Evolutionary conservation across 1,140 invertebrate genomes (phyloP).

Genomic region (Zaprionus inermis): DNA sequence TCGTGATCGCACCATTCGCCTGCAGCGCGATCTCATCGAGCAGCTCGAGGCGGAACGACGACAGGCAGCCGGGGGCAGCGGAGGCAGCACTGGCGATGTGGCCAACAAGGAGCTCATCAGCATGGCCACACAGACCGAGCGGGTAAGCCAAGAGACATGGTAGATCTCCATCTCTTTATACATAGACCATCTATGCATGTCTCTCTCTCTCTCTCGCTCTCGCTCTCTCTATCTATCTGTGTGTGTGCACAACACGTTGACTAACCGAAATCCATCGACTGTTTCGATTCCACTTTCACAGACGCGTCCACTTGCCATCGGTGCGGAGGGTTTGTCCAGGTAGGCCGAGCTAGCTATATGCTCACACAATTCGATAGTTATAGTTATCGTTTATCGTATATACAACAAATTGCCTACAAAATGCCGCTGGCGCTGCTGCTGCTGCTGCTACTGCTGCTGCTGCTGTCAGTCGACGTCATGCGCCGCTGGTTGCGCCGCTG

Average conservation of each 20-base stretch:
- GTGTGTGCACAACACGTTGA: slow-evolving; percentile 67
- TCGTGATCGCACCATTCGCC: slow-evolving; percentile 88
- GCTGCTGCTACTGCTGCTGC: slow-evolving; percentile 37
- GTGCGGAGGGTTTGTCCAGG: slow-evolving; percentile 82
- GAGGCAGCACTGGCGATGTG: background rate
- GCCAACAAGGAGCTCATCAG: slow-evolving; percentile 85
- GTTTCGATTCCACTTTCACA: slow-evolving; percentile 83
- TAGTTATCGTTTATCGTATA: slow-evolving; percentile 33
- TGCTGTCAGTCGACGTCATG: slow-evolving; percentile 62
- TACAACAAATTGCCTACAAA: slow-evolving; percentile 74
- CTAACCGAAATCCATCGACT: slow-evolving; percentile 85
- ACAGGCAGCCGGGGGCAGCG: slow-evolving; percentile 38
- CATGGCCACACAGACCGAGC: slow-evolving; percentile 90
- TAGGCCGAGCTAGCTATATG: slow-evolving; percentile 58
- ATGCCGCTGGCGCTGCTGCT: slow-evolving; percentile 27
- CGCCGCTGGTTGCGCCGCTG: slow-evolving; percentile 44
- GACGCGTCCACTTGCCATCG: slow-evolving; percentile 87
- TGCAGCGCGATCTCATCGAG: slow-evolving; percentile 87
- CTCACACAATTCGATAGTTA: slow-evolving; percentile 11
- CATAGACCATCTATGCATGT: slow-evolving; percentile 5
- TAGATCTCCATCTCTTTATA: background rate
- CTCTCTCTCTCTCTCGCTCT: slow-evolving; percentile 31
- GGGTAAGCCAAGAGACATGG: slow-evolving; percentile 84
- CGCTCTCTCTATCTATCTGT: slow-evolving; percentile 32
- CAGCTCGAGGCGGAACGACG: slow-evolving; percentile 84